phyloP scores from a whole-genome alignment of 2,113 vertebrate species.

The Salminus brasiliensis region DNA sequence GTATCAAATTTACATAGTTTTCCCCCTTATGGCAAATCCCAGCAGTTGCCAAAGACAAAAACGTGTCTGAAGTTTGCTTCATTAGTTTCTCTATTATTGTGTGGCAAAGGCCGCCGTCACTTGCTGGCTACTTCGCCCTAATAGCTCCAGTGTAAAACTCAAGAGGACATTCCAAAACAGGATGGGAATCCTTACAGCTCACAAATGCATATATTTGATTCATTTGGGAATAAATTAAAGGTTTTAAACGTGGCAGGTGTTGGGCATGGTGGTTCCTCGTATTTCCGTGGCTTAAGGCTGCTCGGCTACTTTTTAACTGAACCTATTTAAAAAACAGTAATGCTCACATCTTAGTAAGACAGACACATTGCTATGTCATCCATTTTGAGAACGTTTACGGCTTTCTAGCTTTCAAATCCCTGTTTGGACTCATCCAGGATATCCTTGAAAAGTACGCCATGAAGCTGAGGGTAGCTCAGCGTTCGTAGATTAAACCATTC shows the following conservation, averaged over 20 bases:
- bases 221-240: background rate
- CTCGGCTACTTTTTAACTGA: conserved; percentile 18
- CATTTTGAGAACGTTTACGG: conserved; percentile 58
- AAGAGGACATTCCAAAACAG: too few relatives aligned
- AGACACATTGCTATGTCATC: conserved; percentile 43
- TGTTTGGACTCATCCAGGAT: conserved; percentile 57
- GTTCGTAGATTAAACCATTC: conserved; percentile 68
- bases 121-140: too few relatives aligned
- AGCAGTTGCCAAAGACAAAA: too few relatives aligned
- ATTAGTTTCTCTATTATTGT: too few relatives aligned
- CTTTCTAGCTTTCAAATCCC: conserved; percentile 53
- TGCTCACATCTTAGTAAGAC: conserved; percentile 45
- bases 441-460: conserved; percentile 55
- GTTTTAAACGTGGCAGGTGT: background rate
- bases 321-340: conserved; percentile 43
- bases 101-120: too few relatives aligned
- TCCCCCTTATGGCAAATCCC: background rate
- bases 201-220: conserved; percentile 16
- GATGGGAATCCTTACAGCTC: too few relatives aligned
- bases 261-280: conserved; percentile 8
- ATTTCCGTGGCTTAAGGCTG: background rate
- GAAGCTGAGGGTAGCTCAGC: conserved; percentile 57
- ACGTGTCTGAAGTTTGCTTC: too few relatives aligned
- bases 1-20: background rate
- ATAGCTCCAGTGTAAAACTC: too few relatives aligned